Evolutionary conservation across 2,113 vertebrate species (phyloP).

Genomic region (Equus przewalskii): DNA sequence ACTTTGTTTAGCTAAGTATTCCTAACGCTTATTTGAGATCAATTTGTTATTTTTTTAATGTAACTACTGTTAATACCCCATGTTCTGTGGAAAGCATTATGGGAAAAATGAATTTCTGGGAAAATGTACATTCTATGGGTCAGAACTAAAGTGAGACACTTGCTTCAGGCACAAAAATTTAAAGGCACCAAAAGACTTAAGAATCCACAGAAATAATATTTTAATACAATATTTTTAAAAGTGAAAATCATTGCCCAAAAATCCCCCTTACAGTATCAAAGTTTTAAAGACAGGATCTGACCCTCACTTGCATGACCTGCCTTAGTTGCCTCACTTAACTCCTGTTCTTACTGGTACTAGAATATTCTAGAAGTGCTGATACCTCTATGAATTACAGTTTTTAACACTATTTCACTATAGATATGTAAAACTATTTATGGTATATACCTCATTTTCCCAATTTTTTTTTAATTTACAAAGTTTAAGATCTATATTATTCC

Average conservation of each 20-base stretch:
- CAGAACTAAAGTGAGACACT: not conserved
- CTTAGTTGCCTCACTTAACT: rapidly evolving
- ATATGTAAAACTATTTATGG: not conserved
- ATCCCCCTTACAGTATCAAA: not conserved
- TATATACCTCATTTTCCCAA: not conserved
- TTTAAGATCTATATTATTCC: not conserved
- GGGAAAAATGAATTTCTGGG: not conserved
- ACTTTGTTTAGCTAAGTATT: not conserved
- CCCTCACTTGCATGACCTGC: rapidly evolving
- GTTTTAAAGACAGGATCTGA: not conserved
- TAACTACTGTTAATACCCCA: not conserved
- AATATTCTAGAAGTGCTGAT: not conserved
- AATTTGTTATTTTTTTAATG: not conserved
- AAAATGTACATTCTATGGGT: not conserved
- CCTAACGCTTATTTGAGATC: not conserved
- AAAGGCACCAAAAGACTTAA: not conserved
- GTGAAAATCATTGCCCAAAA: not conserved
- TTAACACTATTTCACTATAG: not conserved
- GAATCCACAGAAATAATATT: not conserved
- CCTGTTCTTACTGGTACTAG: rapidly evolving
- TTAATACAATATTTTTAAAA: not conserved
- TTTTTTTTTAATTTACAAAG: not conserved
- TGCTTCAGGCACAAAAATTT: not conserved
- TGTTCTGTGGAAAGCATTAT: not conserved
- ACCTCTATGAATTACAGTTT: not conserved